Conservation (phyloP, 64 coral and sea anemone genomes). For the Montipora capricornis region DNA sequence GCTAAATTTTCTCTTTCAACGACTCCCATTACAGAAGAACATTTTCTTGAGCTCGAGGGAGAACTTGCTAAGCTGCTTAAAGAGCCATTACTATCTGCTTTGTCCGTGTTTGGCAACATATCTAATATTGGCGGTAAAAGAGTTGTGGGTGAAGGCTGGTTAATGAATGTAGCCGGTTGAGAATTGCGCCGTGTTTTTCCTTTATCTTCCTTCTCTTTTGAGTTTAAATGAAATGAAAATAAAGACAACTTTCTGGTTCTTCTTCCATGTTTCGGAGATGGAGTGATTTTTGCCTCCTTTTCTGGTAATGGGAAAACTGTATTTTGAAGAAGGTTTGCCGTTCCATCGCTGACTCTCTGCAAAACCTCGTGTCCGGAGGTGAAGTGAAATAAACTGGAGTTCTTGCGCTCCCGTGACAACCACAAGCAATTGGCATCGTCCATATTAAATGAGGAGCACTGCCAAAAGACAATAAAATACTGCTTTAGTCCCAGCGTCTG, state of each 20-base stretch:
- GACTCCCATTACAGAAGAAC: constrained; percentile 7
- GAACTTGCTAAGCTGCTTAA: constrained; percentile 77
- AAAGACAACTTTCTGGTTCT: constrained; percentile 84
- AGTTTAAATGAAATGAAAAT: constrained; percentile 92
- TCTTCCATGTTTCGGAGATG: constrained; percentile 78
- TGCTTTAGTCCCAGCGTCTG: not conserved
- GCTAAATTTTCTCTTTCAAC: constrained; percentile 77
- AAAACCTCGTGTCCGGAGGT: constrained; percentile 31
- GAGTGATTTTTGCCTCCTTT: constrained; percentile 56
- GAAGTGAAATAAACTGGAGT: constrained; percentile 34
- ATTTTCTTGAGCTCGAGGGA: constrained; percentile 60
- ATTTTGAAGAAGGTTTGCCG: not conserved
- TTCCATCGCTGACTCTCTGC: not conserved
- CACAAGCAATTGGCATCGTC: constrained; percentile 16
- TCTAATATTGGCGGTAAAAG: constrained; percentile 56
- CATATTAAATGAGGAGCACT: not conserved
- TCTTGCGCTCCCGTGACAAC: not conserved
- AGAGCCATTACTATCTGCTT: constrained; percentile 7
- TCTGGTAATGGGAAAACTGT: constrained; percentile 11
- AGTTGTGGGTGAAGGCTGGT: constrained; percentile 56
- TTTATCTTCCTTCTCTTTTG: constrained; percentile 75
- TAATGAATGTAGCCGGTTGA: constrained; percentile 47
- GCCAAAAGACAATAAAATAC: not conserved
- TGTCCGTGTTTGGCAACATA: not conserved
- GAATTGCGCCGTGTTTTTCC: constrained; percentile 57